Percentiles rank a stretch among this genome's conserved stretches.
Evolutionary conservation across 1,140 invertebrate species (phyloP).

Genomic region (Hyphantria cunea): DNA sequence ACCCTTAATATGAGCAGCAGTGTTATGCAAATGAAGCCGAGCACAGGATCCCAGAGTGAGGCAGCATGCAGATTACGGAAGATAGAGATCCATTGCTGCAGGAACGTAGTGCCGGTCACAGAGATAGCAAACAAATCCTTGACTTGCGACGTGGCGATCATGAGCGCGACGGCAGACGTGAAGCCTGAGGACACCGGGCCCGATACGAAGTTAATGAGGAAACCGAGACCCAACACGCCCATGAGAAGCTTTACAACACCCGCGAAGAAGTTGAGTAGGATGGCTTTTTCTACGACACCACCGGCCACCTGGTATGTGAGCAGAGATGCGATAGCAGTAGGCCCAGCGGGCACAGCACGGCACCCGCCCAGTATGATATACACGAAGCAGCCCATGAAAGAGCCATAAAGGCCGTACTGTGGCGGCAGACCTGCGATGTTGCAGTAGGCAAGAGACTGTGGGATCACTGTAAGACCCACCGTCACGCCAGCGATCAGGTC

Average conservation of each 20-base stretch:
- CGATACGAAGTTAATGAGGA: slow-evolving; percentile 96
- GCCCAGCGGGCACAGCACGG: slow-evolving; percentile 94
- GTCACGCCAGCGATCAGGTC: slow-evolving; percentile 93
- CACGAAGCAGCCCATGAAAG: slow-evolving; percentile 94
- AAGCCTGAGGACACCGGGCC: slow-evolving; percentile 96
- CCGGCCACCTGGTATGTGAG: slow-evolving; percentile 89
- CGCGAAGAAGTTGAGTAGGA: slow-evolving; percentile 90
- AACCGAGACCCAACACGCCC: slow-evolving; percentile 94
- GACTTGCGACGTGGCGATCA: slow-evolving; percentile 94
- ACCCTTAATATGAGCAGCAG: slow-evolving; percentile 88
- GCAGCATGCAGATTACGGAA: slow-evolving; percentile 84
- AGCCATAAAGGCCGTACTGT: slow-evolving; percentile 94
- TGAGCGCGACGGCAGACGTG: slow-evolving; percentile 95
- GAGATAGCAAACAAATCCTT: slow-evolving; percentile 92
- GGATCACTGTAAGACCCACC: slow-evolving; percentile 92
- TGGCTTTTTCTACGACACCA: slow-evolving; percentile 88
- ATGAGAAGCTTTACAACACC: slow-evolving; percentile 92
- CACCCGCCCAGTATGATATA: slow-evolving; percentile 96
- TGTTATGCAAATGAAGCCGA: slow-evolving; percentile 88
- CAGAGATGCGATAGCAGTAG: slow-evolving; percentile 92
- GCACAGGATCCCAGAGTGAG: slow-evolving; percentile 85
- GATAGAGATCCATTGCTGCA: slow-evolving; percentile 88
- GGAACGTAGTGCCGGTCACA: slow-evolving; percentile 88
- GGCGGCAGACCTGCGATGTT: slow-evolving; percentile 90
- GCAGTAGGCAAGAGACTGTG: slow-evolving; percentile 92